Evolutionary conservation across 2,888 invertebrate genomes (phyloP), one percentile per base, ranked within the genome.

Genomic region (Chymomyza amoena): DNA sequence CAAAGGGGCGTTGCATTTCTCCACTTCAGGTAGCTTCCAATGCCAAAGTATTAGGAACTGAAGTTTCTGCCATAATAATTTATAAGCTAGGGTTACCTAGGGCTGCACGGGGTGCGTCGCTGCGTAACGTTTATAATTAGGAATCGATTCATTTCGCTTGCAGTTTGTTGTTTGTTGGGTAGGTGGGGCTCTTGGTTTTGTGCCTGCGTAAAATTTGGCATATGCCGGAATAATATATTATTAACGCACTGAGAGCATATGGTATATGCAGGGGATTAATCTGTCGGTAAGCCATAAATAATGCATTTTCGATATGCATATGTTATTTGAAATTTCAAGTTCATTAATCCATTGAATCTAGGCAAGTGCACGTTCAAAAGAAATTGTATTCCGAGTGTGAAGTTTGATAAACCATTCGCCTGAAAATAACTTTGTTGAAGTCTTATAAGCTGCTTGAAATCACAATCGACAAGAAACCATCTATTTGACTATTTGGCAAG

Each of bases 71-170:
- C 50, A 39, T 20, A 64, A 39, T 32, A 28, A 25, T 13, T 13
- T 28, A 16, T 10, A 32, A 57, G 67, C 69, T 77, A 60, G 13
- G 50, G 20, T 25, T 32, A 59, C 59, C 1, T 45, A 68, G 67
- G 18, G 16, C 5, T 20, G 54, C 20, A n/a, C 54, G 13, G 66
- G 72, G 64, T 62, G 63, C 61, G 60, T 61, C 36, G 51, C 61
- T 68, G 32, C 68, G 61, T 72, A 73, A 71, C 80, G 83, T 76
- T 74, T 64, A 57, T 69, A 80, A 87, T 87, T 84, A 73, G 67
- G 62, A 77, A 79, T 86, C 84, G 86, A 83, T 84, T 87, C 68
- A 72, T 65, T 72, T 64, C 65, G 77, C 71, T 70, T 61, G 28
- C 65, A 61, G 59, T 61, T 62, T 57, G 39, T 60, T 60, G 64